Conservation (phyloP, 2,888 invertebrate genomes). For the Drosophila paranaensis region DNA sequence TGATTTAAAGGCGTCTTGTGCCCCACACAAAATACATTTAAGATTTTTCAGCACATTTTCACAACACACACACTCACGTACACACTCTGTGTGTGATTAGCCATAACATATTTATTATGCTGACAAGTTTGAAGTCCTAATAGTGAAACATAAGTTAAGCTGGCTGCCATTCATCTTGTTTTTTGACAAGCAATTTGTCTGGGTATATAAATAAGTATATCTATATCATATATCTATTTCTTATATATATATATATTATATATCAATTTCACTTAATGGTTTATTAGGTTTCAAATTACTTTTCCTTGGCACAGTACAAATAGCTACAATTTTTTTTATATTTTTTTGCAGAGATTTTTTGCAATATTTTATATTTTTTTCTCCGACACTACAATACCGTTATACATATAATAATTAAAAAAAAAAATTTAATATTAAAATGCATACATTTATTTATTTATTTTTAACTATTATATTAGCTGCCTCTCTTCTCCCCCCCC, state of each 20-base stretch:
- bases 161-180: neutral
- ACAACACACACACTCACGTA: neutral
- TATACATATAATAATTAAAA: neutral
- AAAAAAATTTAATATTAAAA: no score
- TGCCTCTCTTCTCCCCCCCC: no score
- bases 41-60: slow-evolving; percentile 13
- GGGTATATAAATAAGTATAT: neutral
- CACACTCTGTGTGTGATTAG: slow-evolving; percentile 28
- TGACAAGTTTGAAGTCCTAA: neutral
- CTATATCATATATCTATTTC: neutral
- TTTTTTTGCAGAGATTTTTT: neutral
- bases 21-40: slow-evolving; percentile 24
- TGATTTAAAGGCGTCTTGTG: slow-evolving; percentile 66
- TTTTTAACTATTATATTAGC: no score
- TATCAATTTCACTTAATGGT: neutral
- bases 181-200: neutral
- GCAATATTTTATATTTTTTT: neutral
- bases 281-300: neutral
- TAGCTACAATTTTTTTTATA: neutral
- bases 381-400: neutral
- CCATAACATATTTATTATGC: slow-evolving; percentile 27
- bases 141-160: neutral
- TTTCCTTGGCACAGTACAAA: neutral
- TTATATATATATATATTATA: neutral
- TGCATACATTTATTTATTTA: neutral